Percentiles rank a stretch among this genome's conserved stretches.
These are phyloP conservation scores for Venustoraphidia nigricollis DNA, from an alignment of 2,888 invertebrate species.

Conservation along the genomic window DNA sequence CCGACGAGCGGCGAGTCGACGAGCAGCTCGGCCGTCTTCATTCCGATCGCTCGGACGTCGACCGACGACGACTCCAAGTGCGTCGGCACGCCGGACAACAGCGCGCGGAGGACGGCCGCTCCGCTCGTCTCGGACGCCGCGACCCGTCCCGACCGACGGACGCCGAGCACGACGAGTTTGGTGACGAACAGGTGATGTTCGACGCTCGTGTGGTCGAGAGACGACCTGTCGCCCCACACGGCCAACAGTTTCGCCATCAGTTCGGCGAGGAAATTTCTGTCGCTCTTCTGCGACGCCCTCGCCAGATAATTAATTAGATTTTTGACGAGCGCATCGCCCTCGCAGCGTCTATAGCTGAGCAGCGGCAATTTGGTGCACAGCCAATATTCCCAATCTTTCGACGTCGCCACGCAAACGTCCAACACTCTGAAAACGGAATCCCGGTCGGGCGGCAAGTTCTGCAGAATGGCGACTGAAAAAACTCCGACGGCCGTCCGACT, in stretches of 20 bases:
- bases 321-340: no score
- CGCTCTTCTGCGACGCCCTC: no score
- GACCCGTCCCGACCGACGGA: conserved; percentile 11
- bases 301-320: no score
- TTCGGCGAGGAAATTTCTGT: conserved; percentile 22
- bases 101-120: conserved; percentile 30
- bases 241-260: conserved; percentile 38
- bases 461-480: conserved; percentile 38
- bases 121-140: conserved; percentile 18
- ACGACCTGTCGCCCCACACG: conserved; percentile 53
- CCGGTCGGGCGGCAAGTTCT: conserved; percentile 31
- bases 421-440: conserved; percentile 32
- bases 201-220: conserved; percentile 42
- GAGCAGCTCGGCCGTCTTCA: conserved; percentile 55
- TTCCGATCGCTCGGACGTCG: conserved; percentile 49
- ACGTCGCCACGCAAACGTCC: conserved; percentile 32
- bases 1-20: conserved; percentile 40
- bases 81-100: conserved; percentile 48
- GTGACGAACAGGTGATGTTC: conserved; percentile 44
- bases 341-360: conserved; percentile 27
- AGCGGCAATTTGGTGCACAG: conserved; percentile 45
- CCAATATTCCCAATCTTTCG: conserved; percentile 49
- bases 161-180: no score
- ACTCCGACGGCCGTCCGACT: conserved; percentile 42
- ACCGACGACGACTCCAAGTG: conserved; percentile 50